Base-by-base conservation (phyloP, 2,797 vertebrate genomes). In the Danionella dracula region DNA sequence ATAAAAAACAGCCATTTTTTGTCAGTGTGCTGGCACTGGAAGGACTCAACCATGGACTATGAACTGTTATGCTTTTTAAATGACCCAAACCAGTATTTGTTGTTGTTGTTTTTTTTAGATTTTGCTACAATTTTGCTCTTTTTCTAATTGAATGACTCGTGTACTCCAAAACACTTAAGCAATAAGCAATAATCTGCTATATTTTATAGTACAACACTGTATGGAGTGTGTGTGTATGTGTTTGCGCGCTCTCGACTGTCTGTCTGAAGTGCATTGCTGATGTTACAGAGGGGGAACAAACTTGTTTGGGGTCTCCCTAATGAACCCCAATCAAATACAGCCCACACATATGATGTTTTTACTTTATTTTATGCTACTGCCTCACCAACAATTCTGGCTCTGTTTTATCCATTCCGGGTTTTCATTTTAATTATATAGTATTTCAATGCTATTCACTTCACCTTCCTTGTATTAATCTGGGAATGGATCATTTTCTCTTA, bases 241-340 rank as follows among this genome's bases (percentile, higher is more conserved):
- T 6, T 27, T 6, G 23, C 23, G 54, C 53, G 74, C 72, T 40
- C 85, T 80, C 75, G 79, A 83, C 86, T 87, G 85, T 84, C 86
- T 88, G 86, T 60, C 2, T 76, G 61, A 85, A 73, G 71, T 80
- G 84, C 81, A 78, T 82, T 86, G 83, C 86, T 88, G 86, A 86
- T 76, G 23, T 19, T 71, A 38, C 29, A 15, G 64, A 4, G 11
- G 69, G 70, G 73, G 38, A 78, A 59, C 54, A 50, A 50, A 15
- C 6, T 13, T 4, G 40, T 13, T 42, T n/a, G 7, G 40, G 48
- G 69, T 77, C 70, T 32, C 13, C 13, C 37, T 11, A 54, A 27
- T 37, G 38, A 50, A n/a, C 31, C 41, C 50, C 45, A 23, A 40
- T 42, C 32, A 35, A 5, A n/a, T n/a, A n/a, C n/a, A n/a, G n/a